Evolutionary conservation across 2,888 invertebrate genomes (phyloP), one percentile per base, ranked within the genome.

Genomic region (Mesorhabditis belari): DNA sequence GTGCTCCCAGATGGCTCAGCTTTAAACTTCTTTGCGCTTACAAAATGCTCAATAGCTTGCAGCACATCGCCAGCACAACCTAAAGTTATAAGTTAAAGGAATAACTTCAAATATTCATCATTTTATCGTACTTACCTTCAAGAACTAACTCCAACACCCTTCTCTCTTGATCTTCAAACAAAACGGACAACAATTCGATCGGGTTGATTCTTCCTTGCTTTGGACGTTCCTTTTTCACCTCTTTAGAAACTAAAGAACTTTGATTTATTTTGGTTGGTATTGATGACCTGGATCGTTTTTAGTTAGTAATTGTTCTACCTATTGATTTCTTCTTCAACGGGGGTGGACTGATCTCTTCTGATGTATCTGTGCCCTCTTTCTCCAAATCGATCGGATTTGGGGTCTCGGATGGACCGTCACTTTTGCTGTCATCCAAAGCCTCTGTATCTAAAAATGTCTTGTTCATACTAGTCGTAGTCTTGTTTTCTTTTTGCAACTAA

Each of bases 11-110:
- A 44, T 19, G n/a, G 26, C 2, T 12, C 27, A 17, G 54, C 9
- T 17, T 54, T 66, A 3, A 66, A 23, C 54, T 66, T 64, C 23
- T 65, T 53, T n/a, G 66, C 64, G 44, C 60, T 64, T 2, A 66
- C 81, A 79, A 91, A 90, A 77, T 91, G 91, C 80, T 92, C 91
- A 58, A 92, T 91, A 5, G 92, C 90, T 74, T 90, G 90, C 17
- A 92, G 86, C 55, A 94, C 83, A 81, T 95, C 93, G 70, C 92
- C 90, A 80, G 91, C 91, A 82, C 93, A 93, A 35, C 92, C 66
- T 67, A 26, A 62, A 67, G 54, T 23, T n/a, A 1, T 19, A 28
- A 19, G 29, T 26, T 6, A 1, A 2, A 50, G 23, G 3, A 44
- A 27, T 44, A 23, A 4, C 26, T 17, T 6, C 24, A 61, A 21